Conservation (phyloP, 2,888 invertebrate genomes). For the Theristus sp. region DNA sequence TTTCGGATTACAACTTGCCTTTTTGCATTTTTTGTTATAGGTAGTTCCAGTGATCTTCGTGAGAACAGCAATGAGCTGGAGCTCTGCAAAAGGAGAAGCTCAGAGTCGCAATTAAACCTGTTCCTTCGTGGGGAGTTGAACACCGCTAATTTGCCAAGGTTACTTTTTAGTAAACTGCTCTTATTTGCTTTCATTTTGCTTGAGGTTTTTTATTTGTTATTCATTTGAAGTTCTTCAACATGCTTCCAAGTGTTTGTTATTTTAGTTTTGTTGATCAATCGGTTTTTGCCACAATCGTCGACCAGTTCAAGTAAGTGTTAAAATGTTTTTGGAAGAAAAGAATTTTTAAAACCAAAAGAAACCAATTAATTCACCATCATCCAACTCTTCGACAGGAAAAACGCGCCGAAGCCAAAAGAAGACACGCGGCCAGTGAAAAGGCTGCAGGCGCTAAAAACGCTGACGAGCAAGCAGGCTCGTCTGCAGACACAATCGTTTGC, state of each 20-base stretch:
- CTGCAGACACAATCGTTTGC: conserved; percentile 26
- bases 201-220: no score
- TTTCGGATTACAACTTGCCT: no score
- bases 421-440: conserved; percentile 34
- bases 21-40: no score
- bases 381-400: neutral
- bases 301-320: conserved; percentile 7
- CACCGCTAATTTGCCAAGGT: conserved; percentile 11
- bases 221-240: no score
- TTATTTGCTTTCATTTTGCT: no score
- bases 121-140: conserved; percentile 24
- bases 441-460: conserved; percentile 70
- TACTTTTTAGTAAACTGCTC: no score
- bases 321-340: neutral
- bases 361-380: no score
- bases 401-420: neutral
- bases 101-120: conserved; percentile 23
- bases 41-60: no score
- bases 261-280: conserved; percentile 26
- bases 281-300: conserved; percentile 24
- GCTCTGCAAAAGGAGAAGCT: conserved; percentile 10
- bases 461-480: conserved; percentile 46
- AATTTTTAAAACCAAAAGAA: neutral
- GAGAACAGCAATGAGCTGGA: no score
- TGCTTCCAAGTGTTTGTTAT: no score